phyloP scores from a whole-genome alignment of 2,888 invertebrate genomes.

The Cloeon dipterum region DNA sequence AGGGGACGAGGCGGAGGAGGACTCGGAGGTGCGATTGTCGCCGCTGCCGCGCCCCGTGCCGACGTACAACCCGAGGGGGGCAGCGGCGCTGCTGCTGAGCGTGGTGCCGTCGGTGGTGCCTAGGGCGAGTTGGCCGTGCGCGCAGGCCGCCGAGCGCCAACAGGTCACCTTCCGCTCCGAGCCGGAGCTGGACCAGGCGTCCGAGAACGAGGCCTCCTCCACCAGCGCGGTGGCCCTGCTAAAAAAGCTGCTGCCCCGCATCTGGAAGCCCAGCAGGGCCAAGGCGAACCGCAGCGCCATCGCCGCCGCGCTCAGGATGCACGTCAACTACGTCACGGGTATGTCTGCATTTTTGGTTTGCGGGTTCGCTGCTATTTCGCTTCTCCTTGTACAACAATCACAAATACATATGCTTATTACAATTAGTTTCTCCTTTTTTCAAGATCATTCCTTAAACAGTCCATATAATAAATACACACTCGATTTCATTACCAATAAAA shows the following conservation, averaged over 20 bases:
- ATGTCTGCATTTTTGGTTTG: too few relatives aligned
- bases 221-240: conserved; percentile 6
- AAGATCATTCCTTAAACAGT: too few relatives aligned
- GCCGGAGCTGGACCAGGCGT: conserved; percentile 33
- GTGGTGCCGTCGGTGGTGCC: conserved; percentile 54
- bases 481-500: too few relatives aligned
- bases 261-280: conserved; percentile 8
- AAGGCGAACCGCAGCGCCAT: conserved; percentile 5
- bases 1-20: conserved; percentile 1
- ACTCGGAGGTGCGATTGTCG: neutral
- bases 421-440: too few relatives aligned
- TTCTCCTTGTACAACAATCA: too few relatives aligned
- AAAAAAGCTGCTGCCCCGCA: conserved; percentile 12
- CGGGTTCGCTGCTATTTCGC: too few relatives aligned
- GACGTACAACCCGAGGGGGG: neutral
- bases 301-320: conserved; percentile 4
- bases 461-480: too few relatives aligned
- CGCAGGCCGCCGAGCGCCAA: conserved; percentile 34
- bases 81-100: conserved; percentile 37
- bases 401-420: too few relatives aligned
- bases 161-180: conserved; percentile 42
- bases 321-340: conserved; percentile 5
- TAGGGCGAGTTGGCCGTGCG: conserved; percentile 53
- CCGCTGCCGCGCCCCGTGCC: neutral
- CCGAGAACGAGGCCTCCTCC: conserved; percentile 30